Evolutionary conservation across 1,140 invertebrate genomes (phyloP).

Genomic region (Drosophila sucinea): DNA sequence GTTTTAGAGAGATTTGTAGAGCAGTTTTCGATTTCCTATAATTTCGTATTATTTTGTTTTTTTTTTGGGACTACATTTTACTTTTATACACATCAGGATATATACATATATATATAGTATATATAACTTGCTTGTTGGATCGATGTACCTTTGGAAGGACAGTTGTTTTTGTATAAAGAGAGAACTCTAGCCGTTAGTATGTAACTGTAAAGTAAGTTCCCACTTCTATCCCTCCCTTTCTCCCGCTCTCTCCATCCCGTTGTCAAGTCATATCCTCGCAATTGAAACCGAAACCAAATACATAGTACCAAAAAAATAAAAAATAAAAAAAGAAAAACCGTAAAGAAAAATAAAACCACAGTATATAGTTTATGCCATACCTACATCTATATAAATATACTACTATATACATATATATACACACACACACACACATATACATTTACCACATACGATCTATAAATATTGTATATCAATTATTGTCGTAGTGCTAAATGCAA

Average conservation of each 20-base stretch:
- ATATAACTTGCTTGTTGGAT: slow-evolving; percentile 15
- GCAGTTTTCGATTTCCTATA: slow-evolving; percentile 22
- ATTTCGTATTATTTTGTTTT: slow-evolving; percentile 26
- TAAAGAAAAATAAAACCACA: slow-evolving; percentile 24
- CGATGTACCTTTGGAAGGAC: slow-evolving; percentile 9
- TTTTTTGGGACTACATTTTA: slow-evolving; percentile 37
- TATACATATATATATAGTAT: slow-evolving; percentile 32
- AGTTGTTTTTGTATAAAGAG: slow-evolving; percentile 12
- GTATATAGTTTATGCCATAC: slow-evolving; percentile 58
- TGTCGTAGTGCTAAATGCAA: slow-evolving; percentile 64
- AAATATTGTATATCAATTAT: slow-evolving; percentile 76
- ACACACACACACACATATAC: slow-evolving; percentile 29
- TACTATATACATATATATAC: slow-evolving; percentile 4
- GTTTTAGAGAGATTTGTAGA: slow-evolving; percentile 42
- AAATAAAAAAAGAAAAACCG: slow-evolving; percentile 34
- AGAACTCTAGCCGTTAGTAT: slow-evolving; percentile 7
- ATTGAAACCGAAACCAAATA: slow-evolving; percentile 39
- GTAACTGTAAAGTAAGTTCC: slow-evolving; percentile 18
- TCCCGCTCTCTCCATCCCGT: slow-evolving; percentile 11
- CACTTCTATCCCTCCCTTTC: not conserved
- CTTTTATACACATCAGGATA: slow-evolving; percentile 39
- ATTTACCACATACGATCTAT: slow-evolving; percentile 50
- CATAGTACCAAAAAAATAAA: slow-evolving; percentile 40
- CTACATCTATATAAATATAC: slow-evolving; percentile 16
- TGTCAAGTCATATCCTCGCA: slow-evolving; percentile 51